These are phyloP conservation scores for Eretmocerus hayati DNA, from an alignment of 2,888 invertebrate genomes.

Conservation along the genomic window DNA sequence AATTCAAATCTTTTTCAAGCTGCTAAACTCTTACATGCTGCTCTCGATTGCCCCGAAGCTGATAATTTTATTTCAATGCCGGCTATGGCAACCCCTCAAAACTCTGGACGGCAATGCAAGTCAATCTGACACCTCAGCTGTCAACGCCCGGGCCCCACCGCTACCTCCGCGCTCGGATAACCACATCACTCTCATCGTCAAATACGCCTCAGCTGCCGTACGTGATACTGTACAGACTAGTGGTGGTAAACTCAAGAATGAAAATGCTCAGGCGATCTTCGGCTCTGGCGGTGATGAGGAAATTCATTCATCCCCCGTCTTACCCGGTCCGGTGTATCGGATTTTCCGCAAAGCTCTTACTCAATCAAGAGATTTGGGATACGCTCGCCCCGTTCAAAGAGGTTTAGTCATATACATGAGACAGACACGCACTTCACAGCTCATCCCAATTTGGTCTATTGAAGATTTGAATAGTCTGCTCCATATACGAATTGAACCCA, in stretches of 20 bases:
- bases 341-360: neutral
- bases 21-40: neutral
- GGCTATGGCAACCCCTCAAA: neutral
- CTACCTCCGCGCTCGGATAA: too few species aligned
- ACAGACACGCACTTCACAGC: neutral
- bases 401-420: neutral
- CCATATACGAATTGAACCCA: neutral
- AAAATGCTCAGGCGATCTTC: neutral
- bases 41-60: neutral
- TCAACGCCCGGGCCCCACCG: too few species aligned
- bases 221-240: neutral
- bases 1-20: neutral
- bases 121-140: neutral
- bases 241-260: neutral
- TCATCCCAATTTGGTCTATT: neutral
- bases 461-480: neutral
- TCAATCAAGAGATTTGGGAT: neutral
- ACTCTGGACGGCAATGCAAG: neutral
- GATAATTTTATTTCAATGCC: neutral
- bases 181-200: neutral
- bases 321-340: neutral
- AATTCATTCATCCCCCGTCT: neutral
- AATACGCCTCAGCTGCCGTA: neutral
- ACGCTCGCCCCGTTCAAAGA: neutral
- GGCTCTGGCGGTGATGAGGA: neutral